Base-by-base conservation (phyloP, 2,113 vertebrate species). In the Phylloscopus whistleri region DNA sequence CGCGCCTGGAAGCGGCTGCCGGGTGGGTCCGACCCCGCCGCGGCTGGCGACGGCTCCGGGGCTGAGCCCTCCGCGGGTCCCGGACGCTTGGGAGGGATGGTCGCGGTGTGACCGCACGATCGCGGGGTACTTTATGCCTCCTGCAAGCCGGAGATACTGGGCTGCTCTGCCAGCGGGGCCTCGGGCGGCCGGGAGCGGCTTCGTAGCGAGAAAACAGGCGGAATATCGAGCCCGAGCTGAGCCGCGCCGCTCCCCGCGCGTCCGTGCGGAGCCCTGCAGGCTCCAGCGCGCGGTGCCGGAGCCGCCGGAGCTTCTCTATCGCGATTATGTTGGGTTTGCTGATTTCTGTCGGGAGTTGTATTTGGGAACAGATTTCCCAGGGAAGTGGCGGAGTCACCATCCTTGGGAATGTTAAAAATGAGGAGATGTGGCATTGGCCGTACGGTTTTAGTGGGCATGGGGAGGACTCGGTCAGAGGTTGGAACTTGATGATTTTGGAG, bases 321-420 rank as follows among this genome's bases (percentile, higher is more conserved):
- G 22, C 12, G 35, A 0, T 1, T 8, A 0, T 0, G 17, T 10
- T 15, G 14, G 66, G 31, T 26, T 19, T 39, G 52, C 21, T 23
- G 53, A 0, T 48, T 51, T 37, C 35, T 39, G 3, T 3, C 11
- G 7, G 15, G 31, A 33, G 31, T 2, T 55, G 26, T 12, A 1
- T 56, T 70, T 63, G 41, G 63, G 63, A 63, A 10, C 31, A 16
- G 31, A 35, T 31, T 63, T 13, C 10, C 8, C 18, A 2, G 41
- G 33, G 63, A 22, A 27, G 41, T 5, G 53, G 20, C 10, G 63
- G 48, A 77, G 35, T 63, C 56, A 3, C 27, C 26, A 13, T 84
- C 12, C 49, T 22, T 28, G 22, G 72, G 24, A 43, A 24, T 31
- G 31, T 27, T 70, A 7, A 33, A 70, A 43, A 37, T 3, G 22